These are phyloP conservation scores for Callyntrura sp. DNA, from an alignment of 2,888 invertebrate genomes.

Conservation along the genomic window DNA sequence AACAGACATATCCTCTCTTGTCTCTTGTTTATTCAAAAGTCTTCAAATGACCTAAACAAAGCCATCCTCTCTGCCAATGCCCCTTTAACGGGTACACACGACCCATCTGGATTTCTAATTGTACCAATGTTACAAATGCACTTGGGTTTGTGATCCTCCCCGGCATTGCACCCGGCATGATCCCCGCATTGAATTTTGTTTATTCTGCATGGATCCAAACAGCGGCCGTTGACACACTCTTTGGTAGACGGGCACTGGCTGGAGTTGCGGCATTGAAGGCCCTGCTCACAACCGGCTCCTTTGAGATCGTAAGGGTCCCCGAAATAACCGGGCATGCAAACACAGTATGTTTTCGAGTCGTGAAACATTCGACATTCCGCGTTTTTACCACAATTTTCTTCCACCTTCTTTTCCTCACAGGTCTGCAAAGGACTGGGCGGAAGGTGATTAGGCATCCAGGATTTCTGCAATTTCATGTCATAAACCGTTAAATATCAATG, in stretches of 20 bases:
- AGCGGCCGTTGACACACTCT: constrained; percentile 79
- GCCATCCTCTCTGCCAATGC: constrained; percentile 76
- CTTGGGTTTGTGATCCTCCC: constrained; percentile 69
- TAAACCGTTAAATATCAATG: no score
- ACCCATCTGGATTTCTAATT: constrained; percentile 76
- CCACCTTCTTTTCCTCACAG: constrained; percentile 54
- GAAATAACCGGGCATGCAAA: constrained; percentile 74
- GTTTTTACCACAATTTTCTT: constrained; percentile 71
- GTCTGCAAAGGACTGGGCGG: constrained; percentile 47
- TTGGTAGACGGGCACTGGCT: constrained; percentile 62
- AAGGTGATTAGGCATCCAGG: constrained; percentile 76
- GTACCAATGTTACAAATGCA: constrained; percentile 80
- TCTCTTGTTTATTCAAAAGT: constrained; percentile 50
- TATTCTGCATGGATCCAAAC: constrained; percentile 73
- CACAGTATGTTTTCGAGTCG: constrained; percentile 68
- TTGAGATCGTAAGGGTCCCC: constrained; percentile 74
- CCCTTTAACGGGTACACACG: constrained; percentile 77
- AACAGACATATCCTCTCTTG: not conserved
- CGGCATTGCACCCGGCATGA: constrained; percentile 71
- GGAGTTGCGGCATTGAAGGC: constrained; percentile 73
- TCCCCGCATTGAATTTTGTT: constrained; percentile 68
- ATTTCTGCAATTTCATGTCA: constrained; percentile 72
- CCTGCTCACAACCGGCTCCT: constrained; percentile 73
- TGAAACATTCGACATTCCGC: constrained; percentile 74
- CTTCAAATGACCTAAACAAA: constrained; percentile 79